Evolutionary conservation across 2,888 invertebrate genomes (phyloP), one percentile per base, ranked within the genome.

Genomic region (Ophonus ardosiacus): DNA sequence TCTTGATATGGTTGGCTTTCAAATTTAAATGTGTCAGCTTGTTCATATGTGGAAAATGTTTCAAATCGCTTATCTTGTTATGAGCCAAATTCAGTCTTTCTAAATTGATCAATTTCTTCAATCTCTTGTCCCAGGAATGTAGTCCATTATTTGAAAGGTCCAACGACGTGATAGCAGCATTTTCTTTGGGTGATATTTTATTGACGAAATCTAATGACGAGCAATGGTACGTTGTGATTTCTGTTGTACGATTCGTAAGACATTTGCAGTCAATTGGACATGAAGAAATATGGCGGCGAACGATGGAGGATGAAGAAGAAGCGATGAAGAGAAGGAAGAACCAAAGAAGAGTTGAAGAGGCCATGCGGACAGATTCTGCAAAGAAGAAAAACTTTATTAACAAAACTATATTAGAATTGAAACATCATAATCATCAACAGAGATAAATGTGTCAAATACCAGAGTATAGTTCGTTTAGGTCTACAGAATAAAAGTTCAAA

Each of bases 121-220:
- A 83, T 86, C 90, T 89, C 4, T 88, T 88, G 83, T 90, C 90
- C 43, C 90, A 85, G 86, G 89, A 89, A 31, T 88, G 88, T 13
- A 90, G 80, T 4, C 89, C 88, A 3, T 88, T 86, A 79, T 89
- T 88, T 13, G 87, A 88, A 76, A 91, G 86, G 24, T 88, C 88
- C 24, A 91, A 86, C n/a, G 87, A 88, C 43, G 86, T 88, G 63
- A 91, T 88, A 8, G 86, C 86, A 31, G 88, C 87, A 71, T 88
- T 87, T 85, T 90, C 89, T 86, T 90, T 90, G 10, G 85, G 85
- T 38, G 89, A 87, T 15, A 88, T 83, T 86, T 93, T 97, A 91
- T 96, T 95, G 8, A 97, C 94, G 68, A 96, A 96, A 86, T 95
- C 95, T 88, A 97, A 95, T 81, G 94, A 92, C 85, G 94, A 93